Evolutionary conservation across 1,140 invertebrate genomes (phyloP), one percentile per base, ranked within the genome.

Genomic region (Drosophila funebris): DNA sequence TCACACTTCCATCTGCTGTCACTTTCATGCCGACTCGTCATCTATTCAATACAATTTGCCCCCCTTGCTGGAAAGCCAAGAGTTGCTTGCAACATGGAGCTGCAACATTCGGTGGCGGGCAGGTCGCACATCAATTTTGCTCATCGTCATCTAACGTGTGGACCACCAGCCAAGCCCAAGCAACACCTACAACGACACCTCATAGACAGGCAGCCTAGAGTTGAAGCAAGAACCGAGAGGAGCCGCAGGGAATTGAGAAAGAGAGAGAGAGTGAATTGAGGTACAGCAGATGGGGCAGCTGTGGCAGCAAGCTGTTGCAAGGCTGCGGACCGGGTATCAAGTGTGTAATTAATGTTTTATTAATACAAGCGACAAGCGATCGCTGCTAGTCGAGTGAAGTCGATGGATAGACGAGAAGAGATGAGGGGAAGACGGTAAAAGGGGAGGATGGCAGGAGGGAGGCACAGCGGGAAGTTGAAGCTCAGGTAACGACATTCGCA

Each of bases 361-460:
- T 91, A 91, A 91, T 91, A 88, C 82, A 91, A 87, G 90, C 85
- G 90, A 91, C 90, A 91, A 91, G 82, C 90, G 90, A 91, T 91
- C 85, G 90, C 81, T 76, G 70, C 56, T 63, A 61, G 29, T 50
- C 56, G 44, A 27, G 1, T 27, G 24, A 6, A 27, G 1, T 27
- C 24, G 1, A 27, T 27, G 1, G 4, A 27, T 27, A 27, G 5
- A 29, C n/a, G 58, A 24, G 22, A 31, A 4, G 14, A 24, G 1
- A 8, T 31, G 57, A 3, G 18, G 13, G 57, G 27, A 11, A 43
- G 9, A 22, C 14, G 50, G 33, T 1, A 11, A 33, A 8, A 2
- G 33, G 1, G n/a, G 11, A 5, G 24, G 4, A 13, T 3, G 9
- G 4, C 13, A 4, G 24, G 31, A 7, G 22, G 11, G 36, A 60